Evolutionary conservation across 2,888 invertebrate species (phyloP).

Genomic region (Aquatica leii): DNA sequence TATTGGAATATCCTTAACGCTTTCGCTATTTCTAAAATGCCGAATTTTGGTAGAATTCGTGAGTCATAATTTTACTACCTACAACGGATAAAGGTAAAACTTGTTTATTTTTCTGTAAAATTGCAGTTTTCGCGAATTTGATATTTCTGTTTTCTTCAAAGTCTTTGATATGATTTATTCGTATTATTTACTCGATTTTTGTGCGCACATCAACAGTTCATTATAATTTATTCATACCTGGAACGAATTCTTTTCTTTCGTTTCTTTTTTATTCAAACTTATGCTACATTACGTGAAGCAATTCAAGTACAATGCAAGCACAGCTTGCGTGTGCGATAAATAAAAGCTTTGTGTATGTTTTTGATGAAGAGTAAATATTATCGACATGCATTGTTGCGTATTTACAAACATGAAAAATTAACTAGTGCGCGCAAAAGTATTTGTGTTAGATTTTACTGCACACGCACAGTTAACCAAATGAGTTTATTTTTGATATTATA

Average conservation of each 20-base stretch:
- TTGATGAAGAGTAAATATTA: too few species aligned
- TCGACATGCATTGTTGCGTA: too few species aligned
- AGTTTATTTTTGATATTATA: too few species aligned
- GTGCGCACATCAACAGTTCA: conserved; percentile 6
- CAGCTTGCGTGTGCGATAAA: too few species aligned
- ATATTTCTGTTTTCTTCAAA: conserved; percentile 13
- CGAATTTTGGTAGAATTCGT: conserved; percentile 17
- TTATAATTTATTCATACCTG: conserved; percentile 11
- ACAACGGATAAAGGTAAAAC: conserved; percentile 20
- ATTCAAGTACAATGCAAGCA: too few species aligned
- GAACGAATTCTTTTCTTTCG: conserved; percentile 16
- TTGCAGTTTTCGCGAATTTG: conserved; percentile 21
- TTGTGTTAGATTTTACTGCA: too few species aligned
- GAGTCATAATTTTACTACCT: conserved; percentile 18
- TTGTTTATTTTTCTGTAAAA: conserved; percentile 28
- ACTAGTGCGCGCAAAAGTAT: too few species aligned
- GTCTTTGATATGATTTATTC: conserved; percentile 30
- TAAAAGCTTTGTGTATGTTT: too few species aligned
- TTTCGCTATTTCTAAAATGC: conserved; percentile 24
- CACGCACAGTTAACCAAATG: too few species aligned
- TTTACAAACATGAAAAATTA: too few species aligned
- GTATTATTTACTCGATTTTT: conserved; percentile 16
- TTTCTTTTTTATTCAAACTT: conserved; percentile 4
- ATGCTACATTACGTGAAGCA: not conserved
- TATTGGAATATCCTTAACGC: conserved; percentile 33